Evolutionary conservation across 2,888 invertebrate genomes (phyloP).

Genomic region (Nebria brevicollis): DNA sequence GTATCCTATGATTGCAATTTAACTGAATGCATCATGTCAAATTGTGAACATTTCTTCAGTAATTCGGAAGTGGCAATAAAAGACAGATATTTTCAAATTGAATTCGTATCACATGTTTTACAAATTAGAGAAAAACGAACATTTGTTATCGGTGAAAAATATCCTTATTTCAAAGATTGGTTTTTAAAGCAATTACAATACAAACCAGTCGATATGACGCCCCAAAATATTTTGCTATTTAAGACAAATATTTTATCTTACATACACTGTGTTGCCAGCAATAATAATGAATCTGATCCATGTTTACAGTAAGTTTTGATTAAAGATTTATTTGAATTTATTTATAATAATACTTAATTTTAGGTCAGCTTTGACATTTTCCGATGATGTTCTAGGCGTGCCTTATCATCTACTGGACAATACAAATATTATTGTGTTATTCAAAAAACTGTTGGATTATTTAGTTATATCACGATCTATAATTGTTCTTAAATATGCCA

Average conservation of each 20-base stretch:
- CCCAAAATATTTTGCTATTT: conserved; percentile 48
- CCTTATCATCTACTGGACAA: conserved; percentile 23
- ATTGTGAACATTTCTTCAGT: conserved; percentile 20
- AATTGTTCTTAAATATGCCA: conserved; percentile 52
- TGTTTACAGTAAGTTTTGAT: conserved; percentile 53
- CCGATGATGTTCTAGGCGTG: conserved; percentile 42
- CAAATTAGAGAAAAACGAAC: conserved; percentile 17
- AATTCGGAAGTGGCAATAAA: conserved; percentile 25
- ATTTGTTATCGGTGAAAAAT: conserved; percentile 11
- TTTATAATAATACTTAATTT: conserved; percentile 5
- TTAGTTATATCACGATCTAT: conserved; percentile 50
- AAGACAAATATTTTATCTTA: conserved; percentile 51
- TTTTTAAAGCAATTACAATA: conserved; percentile 47
- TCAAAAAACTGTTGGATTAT: conserved; percentile 51
- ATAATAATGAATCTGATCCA: conserved; percentile 44
- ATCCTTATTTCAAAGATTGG: conserved; percentile 48
- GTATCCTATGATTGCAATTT: conserved; percentile 46
- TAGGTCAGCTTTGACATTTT: conserved; percentile 6
- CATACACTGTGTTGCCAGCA: conserved; percentile 49
- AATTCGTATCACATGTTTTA: conserved; percentile 28
- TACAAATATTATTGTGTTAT: conserved; percentile 35
- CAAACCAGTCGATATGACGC: conserved; percentile 42
- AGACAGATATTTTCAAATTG: conserved; percentile 37
- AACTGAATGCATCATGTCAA: conserved; percentile 51
- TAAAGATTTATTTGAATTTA: conserved; percentile 2